These are phyloP conservation scores for Eclectus roratus DNA, from an alignment of 2,113 vertebrate genomes.

Conservation along the genomic window DNA sequence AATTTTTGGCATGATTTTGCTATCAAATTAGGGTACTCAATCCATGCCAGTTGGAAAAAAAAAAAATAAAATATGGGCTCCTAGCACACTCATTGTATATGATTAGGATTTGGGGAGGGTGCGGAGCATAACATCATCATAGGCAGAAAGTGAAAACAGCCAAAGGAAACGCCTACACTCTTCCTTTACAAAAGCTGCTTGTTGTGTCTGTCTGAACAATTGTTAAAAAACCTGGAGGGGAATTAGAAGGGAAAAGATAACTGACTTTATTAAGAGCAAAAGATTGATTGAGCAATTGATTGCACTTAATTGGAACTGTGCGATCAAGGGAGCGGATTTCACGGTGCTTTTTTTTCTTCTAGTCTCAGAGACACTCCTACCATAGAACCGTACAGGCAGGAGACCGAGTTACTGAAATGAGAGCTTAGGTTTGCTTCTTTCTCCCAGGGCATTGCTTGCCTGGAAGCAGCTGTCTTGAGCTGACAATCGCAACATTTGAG, in stretches of 20 bases:
- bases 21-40: conserved; percentile 20
- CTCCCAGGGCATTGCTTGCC: background rate
- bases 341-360: background rate
- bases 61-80: background rate
- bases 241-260: conserved; percentile 55
- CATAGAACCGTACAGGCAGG: background rate
- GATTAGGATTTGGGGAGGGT: conserved; percentile 25
- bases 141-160: conserved; percentile 65
- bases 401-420: background rate
- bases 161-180: conserved; percentile 68
- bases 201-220: conserved; percentile 70
- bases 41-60: conserved; percentile 5
- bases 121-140: conserved; percentile 50
- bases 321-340: background rate
- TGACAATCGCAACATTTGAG: background rate
- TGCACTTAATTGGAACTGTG: conserved; percentile 53
- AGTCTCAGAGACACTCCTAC: background rate
- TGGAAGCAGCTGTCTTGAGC: background rate
- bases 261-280: conserved; percentile 63
- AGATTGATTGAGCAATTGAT: conserved; percentile 65
- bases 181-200: conserved; percentile 65
- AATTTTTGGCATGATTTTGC: conserved; percentile 40
- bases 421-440: background rate
- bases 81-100: conserved; percentile 29
- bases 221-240: conserved; percentile 60